Conservation (phyloP, 2,888 invertebrate genomes). For the Herminia tarsipennalis region DNA sequence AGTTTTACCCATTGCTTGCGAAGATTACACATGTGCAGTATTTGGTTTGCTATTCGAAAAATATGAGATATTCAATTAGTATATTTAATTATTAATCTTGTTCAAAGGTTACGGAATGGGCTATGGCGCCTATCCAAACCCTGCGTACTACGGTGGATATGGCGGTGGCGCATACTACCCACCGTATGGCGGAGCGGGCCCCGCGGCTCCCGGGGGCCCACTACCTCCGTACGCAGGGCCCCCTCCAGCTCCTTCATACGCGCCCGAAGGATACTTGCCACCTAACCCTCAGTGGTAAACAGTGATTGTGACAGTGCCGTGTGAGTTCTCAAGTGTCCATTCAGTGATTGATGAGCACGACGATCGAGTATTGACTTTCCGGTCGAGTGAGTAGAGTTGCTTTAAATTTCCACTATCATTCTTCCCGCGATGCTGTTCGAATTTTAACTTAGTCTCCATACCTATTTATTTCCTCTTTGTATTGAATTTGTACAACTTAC, state of each 20-base stretch:
- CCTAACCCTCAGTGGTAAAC: constrained; percentile 77
- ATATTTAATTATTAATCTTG: no score
- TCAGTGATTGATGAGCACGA: constrained; percentile 30
- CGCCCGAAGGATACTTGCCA: constrained; percentile 67
- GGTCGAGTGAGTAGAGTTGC: constrained; percentile 49
- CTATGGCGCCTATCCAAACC: constrained; percentile 74
- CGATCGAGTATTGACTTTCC: constrained; percentile 28
- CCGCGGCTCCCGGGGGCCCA: constrained; percentile 55
- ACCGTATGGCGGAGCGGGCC: constrained; percentile 67
- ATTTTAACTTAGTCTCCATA: constrained; percentile 4
- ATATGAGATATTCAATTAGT: no score
- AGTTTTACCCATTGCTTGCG: no score
- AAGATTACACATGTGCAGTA: no score
- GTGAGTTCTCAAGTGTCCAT: constrained; percentile 30
- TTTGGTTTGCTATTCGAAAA: no score
- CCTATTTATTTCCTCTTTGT: constrained; percentile 42
- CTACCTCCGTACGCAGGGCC: constrained; percentile 48
- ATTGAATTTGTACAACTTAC: constrained; percentile 22
- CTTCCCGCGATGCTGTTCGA: constrained; percentile 32
- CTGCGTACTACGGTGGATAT: constrained; percentile 85
- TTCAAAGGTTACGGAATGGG: constrained; percentile 73
- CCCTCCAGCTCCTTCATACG: constrained; percentile 49
- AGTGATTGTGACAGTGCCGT: constrained; percentile 22
- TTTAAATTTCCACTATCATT: constrained; percentile 44
- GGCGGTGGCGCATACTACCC: constrained; percentile 80